A percentile compares a stretch with the other conserved stretches of the same genome.
Evolutionary conservation across 2,888 invertebrate genomes (phyloP).

Genomic region (Antitype chi): DNA sequence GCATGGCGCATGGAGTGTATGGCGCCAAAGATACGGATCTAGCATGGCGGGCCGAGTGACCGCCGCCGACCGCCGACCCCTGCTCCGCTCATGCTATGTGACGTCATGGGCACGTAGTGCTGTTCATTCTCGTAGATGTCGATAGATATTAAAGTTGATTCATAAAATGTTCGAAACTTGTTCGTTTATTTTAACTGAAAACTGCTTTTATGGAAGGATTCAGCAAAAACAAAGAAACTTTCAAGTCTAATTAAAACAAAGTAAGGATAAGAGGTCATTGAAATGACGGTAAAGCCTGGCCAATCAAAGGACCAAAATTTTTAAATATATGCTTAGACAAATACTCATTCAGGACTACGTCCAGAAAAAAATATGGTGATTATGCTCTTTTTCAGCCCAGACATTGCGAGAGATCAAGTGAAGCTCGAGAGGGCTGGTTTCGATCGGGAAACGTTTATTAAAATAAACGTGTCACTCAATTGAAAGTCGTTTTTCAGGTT

Average conservation of each 20-base stretch:
- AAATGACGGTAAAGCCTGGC: not conserved
- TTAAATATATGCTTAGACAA: not conserved
- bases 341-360: too few species aligned
- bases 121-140: conserved; percentile 24
- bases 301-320: not conserved
- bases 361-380: not conserved
- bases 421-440: not conserved
- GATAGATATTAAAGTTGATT: conserved; percentile 17
- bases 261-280: not conserved
- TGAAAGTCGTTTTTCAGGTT: not conserved
- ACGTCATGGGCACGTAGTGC: conserved; percentile 68
- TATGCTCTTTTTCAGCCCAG: not conserved
- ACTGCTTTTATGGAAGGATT: not conserved
- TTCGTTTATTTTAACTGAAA: not conserved
- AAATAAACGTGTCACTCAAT: too few species aligned
- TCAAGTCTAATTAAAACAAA: not conserved
- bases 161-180: not conserved
- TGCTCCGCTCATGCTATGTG: conserved; percentile 73
- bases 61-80: conserved; percentile 83
- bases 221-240: not conserved
- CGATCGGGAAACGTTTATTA: not conserved
- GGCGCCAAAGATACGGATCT: conserved; percentile 87
- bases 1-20: conserved; percentile 72
- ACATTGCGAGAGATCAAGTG: not conserved
- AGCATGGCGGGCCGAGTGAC: conserved; percentile 82